Base-by-base conservation (phyloP, 2,113 vertebrate genomes). In the Delphinapterus leucas region DNA sequence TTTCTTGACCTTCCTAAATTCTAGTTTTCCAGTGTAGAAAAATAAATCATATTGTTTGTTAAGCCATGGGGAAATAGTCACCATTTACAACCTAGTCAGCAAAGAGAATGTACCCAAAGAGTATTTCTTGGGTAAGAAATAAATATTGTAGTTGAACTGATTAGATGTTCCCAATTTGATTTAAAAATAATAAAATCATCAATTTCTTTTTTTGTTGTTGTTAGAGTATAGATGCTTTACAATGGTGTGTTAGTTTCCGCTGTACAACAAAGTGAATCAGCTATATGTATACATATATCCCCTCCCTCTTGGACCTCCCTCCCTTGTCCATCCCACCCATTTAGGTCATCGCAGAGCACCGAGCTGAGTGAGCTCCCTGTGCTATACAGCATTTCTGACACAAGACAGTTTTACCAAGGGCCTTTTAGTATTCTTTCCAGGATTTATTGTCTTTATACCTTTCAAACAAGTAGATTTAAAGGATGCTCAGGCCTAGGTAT, bases 111-210 rank as follows among this genome's bases (percentile, higher is more conserved):
- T 13, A 31, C 4, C 70, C 53, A 63, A 79, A 67, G 47, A 67
- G 10, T 68, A 71, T 87, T 85, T 65, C 11, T 38, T 65, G 31
- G 8, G 0, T 65, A 88, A 94, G 49, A 95, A 96, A 92, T 79
- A 67, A 55, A 87, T 87, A 60, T 31, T 93, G 31, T 44, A 33
- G 47, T 88, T 86, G 7, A 49, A 86, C 38, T 33, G 8, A 70
- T 86, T 96, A 49, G n/a, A 63, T 68, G 7, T 80, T 31, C 31
- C 11, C 13, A 36, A 3, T 31, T 63, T 86, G 58, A 83, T 49
- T 95, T 95, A 33, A 96, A 96, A 89, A 91, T 95, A 77, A 87
- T 74, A 71, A 79, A 95, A 33, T 65, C 23, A 79, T 20, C 55
- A 18, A 79, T 89, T 94, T 58, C 7, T 58, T 21, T 55, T 55